Percentiles rank a stretch among this genome's conserved stretches.
These are phyloP conservation scores for Thera obeliscata DNA, from an alignment of 2,888 invertebrate species.

Conservation along the genomic window DNA sequence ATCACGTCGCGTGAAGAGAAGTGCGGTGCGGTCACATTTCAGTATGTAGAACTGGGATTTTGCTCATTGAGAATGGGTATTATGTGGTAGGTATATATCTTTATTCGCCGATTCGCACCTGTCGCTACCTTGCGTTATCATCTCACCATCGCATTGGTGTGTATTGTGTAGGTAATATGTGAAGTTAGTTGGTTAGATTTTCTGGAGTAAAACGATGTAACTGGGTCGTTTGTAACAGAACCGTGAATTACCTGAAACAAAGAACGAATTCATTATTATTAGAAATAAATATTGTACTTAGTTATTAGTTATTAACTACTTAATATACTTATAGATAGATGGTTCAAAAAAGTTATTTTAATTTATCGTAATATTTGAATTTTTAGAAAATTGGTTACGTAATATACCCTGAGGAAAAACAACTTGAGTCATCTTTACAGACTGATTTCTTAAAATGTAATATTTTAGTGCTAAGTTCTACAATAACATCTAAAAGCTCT, in stretches of 20 bases:
- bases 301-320: no score
- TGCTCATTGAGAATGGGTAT: conserved; percentile 62
- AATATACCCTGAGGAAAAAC: no score
- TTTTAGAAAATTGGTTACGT: no score
- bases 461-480: no score
- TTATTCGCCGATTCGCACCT: conserved; percentile 57
- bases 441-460: no score
- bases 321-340: no score
- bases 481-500: neutral
- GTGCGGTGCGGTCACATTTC: conserved; percentile 38
- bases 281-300: neutral
- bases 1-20: conserved; percentile 56
- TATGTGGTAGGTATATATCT: conserved; percentile 53
- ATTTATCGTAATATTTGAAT: no score
- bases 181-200: conserved; percentile 3
- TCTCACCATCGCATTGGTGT: conserved; percentile 35
- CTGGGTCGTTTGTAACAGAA: conserved; percentile 32
- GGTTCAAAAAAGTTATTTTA: no score
- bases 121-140: conserved; percentile 60
- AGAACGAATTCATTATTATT: conserved; percentile 23
- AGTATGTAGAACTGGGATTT: conserved; percentile 38
- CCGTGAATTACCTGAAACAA: conserved; percentile 50
- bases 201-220: conserved; percentile 31
- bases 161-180: conserved; percentile 16
- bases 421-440: no score